phyloP scores from a whole-genome alignment of 2,797 vertebrate genomes.

The Pipistrellus nathusii region DNA sequence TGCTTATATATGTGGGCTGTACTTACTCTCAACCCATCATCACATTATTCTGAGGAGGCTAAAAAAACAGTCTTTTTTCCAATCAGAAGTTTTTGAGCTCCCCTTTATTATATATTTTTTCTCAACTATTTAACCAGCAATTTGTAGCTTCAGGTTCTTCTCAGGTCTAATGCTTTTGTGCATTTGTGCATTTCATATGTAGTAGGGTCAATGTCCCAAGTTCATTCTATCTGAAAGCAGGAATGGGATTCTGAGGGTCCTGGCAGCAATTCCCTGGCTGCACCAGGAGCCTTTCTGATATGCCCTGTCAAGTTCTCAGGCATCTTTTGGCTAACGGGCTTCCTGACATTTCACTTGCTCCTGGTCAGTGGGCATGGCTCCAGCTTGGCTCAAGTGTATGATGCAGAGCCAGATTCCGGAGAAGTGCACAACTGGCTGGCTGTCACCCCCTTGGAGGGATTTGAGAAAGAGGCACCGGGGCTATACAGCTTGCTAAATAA shows the following conservation, averaged over 20 bases:
- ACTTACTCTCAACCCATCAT: neutral
- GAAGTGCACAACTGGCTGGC: fast-evolving
- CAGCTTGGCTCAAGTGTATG: neutral
- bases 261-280: neutral
- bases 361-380: neutral
- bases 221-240: neutral
- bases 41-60: neutral
- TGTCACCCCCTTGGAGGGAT: neutral
- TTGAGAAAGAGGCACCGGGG: neutral
- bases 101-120: neutral
- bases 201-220: neutral
- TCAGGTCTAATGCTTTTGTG: neutral
- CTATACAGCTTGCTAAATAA: neutral
- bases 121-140: neutral
- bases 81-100: neutral
- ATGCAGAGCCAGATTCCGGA: neutral
- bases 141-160: neutral
- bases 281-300: neutral
- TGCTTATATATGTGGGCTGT: neutral
- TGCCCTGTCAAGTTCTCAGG: neutral
- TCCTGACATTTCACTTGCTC: conserved; percentile 48
- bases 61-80: neutral
- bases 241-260: neutral
- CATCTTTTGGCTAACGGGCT: conserved; percentile 35
- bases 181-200: neutral